Evolutionary conservation across 2,888 invertebrate genomes (phyloP), one percentile per base, ranked within the genome.

Genomic region (Bibio marci): DNA sequence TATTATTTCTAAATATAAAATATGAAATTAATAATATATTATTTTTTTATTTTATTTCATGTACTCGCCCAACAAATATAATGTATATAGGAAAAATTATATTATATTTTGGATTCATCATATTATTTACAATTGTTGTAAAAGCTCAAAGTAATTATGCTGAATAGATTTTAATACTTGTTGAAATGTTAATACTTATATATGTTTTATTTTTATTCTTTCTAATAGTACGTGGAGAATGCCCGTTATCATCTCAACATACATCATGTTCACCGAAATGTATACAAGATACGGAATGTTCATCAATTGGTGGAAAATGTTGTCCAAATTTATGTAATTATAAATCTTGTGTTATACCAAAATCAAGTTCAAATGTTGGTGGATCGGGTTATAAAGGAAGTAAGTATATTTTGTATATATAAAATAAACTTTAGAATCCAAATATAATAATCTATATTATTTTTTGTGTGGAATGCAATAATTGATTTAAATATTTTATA

Each of bases 201-300:
- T 26, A 8, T 11, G 26, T 26, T 8, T 26, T 26, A 8, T 26
- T 11, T 26, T 26, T 11, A 8, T 26, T 26, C 26, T 26, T 26
- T 26, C 7, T 8, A 26, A 30, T 17, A 39, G 39, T 44, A 49
- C 45, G 47, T 7, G 65, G 66, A 45, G 66, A 65, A 46, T 81
- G 80, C 50, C 80, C 80, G 2, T 53, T 71, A 2, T 67, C 69
- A 1, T 71, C 71, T 28, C 73, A 74, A 54, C 71, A 79, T 44
- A 67, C 67, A 45, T 66, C 65, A 43, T 81, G 80, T 56, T 72
- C 65, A 37, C 79, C 80, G 2, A 76, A 71, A 52, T 81, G 81
- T 49, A 52, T 64, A 33, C 70, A 73, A 43, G 74, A 78, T 54
- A 69, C 66, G 47, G 73, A 79, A 46, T 81, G 81, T 56, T 58